These are phyloP conservation scores for Pandion haliaetus DNA, from an alignment of 2,113 vertebrate genomes.

Conservation along the genomic window DNA sequence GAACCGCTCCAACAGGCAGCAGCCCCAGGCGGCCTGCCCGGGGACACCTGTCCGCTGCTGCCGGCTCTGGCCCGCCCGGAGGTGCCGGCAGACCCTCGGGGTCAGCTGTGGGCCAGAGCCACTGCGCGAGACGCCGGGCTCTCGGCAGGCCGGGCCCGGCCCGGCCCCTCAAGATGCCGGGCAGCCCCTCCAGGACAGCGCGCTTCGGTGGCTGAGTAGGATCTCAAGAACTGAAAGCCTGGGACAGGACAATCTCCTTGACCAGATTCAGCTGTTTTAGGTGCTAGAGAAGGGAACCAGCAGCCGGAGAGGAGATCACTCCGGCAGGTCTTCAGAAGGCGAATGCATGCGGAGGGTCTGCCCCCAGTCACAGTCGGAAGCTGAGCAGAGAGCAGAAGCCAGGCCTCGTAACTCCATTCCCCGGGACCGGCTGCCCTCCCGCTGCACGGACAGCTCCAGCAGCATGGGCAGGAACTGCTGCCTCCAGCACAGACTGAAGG, in stretches of 20 bases:
- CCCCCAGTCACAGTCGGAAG: not conserved
- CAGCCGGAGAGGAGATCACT: not conserved
- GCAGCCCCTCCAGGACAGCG: not conserved
- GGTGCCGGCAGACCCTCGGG: too few species aligned
- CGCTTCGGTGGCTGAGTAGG: too few species aligned
- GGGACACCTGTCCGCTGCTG: too few species aligned
- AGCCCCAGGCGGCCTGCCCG: too few species aligned
- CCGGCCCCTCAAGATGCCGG: not conserved
- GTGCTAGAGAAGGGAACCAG: not conserved
- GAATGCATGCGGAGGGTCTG: not conserved
- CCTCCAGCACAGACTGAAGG: accelerated
- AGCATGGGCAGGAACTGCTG: not conserved
- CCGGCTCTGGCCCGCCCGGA: too few species aligned
- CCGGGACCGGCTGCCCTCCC: accelerated
- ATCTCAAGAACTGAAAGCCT: not conserved
- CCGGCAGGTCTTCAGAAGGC: not conserved
- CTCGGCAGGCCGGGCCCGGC: not conserved
- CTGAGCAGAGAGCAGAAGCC: too few species aligned
- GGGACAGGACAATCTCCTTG: too few species aligned
- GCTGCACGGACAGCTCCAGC: accelerated
- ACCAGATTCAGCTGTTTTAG: not conserved
- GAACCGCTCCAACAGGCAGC: too few species aligned
- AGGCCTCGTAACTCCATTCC: accelerated
- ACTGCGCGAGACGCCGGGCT: not conserved
- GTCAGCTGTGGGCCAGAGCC: too few species aligned